Evolutionary conservation across 1,140 invertebrate species (phyloP), one percentile per base, ranked within the genome.

Genomic region (Cylas formicarius): DNA sequence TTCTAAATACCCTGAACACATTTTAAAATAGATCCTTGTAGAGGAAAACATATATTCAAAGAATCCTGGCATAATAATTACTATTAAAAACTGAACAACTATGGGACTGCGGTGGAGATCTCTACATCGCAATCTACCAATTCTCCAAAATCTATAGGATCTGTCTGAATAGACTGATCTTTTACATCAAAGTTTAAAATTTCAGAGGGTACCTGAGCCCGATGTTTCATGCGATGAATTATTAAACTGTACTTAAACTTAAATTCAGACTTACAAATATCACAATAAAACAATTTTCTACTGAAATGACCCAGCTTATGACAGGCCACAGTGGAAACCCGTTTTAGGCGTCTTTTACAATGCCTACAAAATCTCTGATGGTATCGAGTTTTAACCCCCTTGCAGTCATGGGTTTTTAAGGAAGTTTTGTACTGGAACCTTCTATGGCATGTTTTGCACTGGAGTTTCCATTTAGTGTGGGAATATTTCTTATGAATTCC

Each of bases 371-470:
- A 16, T 16, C 41, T 31, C 4, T 44, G 34, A 34, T 17, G 17
- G n/a, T 26, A 16, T n/a, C 28, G 22, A 13, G 26, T 35, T 17
- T 24, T 21, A 20, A n/a, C n/a, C 2, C 4, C 27, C n/a, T 28
- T 28, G 2, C 41, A 44, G 6, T 14, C 18, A 26, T 44, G 41
- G 2, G 17, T 21, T 17, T 44, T 44, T n/a, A 27, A 44, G 7
- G 36, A 21, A 1, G 41, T 34, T 14, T 44, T 26, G 20, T 35
- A 44, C 11, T 14, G 10, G 13, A 44, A 44, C 11, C 7, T n/a
- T 11, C 28, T 44, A 18, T 45, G 28, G 32, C 43, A 45, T 3
- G 18, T 16, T 21, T 38, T 27, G 21, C 43, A 45, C 17, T 45
- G 21, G 16, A 16, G 23, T 19, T 38, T 45, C 10, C 16, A 16